A percentile compares a stretch with the other conserved stretches of the same genome.
These are phyloP conservation scores for Antigone vipio DNA, from an alignment of 2,113 vertebrate genomes.

Conservation along the genomic window DNA sequence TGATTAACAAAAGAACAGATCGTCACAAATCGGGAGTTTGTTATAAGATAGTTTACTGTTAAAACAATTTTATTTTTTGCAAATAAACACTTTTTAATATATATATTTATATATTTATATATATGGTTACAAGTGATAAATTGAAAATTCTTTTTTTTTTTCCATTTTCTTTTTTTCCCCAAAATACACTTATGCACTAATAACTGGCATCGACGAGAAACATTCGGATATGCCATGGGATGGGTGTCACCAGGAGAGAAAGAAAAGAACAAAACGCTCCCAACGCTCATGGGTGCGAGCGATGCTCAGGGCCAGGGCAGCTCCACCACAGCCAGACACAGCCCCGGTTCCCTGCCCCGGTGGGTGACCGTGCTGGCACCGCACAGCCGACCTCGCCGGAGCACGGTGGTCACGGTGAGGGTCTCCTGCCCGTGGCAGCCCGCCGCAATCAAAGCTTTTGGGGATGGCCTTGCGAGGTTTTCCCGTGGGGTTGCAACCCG, in stretches of 20 bases:
- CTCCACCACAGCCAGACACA: neutral
- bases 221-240: conserved; percentile 35
- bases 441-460: fast-evolving
- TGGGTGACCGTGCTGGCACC: neutral
- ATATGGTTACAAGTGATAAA: conserved; percentile 78
- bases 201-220: conserved; percentile 63
- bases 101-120: conserved; percentile 77
- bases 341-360: neutral
- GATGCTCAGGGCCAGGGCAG: neutral
- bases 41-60: conserved; percentile 69
- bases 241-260: conserved; percentile 10
- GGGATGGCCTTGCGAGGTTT: neutral
- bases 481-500: neutral
- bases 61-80: conserved; percentile 73
- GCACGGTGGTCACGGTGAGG: fast-evolving
- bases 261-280: conserved; percentile 17
- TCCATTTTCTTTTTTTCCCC: neutral
- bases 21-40: conserved; percentile 70
- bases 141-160: conserved; percentile 56
- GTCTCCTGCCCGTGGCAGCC: neutral
- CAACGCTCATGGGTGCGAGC: neutral
- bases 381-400: fast-evolving
- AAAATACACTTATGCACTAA: conserved; percentile 76
- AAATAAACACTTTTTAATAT: conserved; percentile 81
- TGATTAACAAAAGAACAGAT: conserved; percentile 69